Conservation (phyloP, 2,113 vertebrate genomes). For the Paramisgurnus dabryanus region DNA sequence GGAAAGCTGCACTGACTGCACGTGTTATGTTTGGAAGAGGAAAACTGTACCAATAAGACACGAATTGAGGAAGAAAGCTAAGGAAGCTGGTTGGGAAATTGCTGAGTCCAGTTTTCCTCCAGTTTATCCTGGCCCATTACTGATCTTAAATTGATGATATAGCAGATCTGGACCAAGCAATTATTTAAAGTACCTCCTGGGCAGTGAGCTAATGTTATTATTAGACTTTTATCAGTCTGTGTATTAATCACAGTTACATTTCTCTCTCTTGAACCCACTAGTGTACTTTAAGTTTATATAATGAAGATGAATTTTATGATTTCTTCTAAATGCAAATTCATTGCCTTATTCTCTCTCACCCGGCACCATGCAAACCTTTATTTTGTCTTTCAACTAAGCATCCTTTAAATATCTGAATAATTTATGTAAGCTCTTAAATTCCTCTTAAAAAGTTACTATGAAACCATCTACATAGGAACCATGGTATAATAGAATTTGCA, state of each 20-base stretch:
- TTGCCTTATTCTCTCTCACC: neutral
- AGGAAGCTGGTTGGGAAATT: slow-evolving; percentile 57
- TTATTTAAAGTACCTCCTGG: slow-evolving; percentile 91
- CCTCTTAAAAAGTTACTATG: too few species aligned
- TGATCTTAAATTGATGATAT: slow-evolving; percentile 87
- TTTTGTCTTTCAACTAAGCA: neutral
- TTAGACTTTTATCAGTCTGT: slow-evolving; percentile 77
- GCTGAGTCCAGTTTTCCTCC: slow-evolving; percentile 62
- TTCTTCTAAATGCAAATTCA: neutral
- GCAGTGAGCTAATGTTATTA: slow-evolving; percentile 82
- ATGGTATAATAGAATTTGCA: too few species aligned
- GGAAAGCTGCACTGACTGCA: neutral
- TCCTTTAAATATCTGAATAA: neutral
- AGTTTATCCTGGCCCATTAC: slow-evolving; percentile 71
- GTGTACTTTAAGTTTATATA: slow-evolving; percentile 31
- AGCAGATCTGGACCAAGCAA: slow-evolving; percentile 87
- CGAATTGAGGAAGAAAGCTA: slow-evolving; percentile 39
- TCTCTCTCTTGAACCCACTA: slow-evolving; percentile 52
- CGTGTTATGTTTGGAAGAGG: neutral
- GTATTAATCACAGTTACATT: slow-evolving; percentile 80
- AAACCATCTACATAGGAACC: too few species aligned
- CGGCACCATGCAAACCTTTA: neutral
- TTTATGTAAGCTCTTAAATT: neutral
- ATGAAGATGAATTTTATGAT: slow-evolving; percentile 13
- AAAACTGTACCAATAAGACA: neutral